A percentile compares a stretch with the other conserved stretches of the same genome.
Evolutionary conservation across 2,797 vertebrate species (phyloP).

Genomic region (Cyprinella venusta): DNA sequence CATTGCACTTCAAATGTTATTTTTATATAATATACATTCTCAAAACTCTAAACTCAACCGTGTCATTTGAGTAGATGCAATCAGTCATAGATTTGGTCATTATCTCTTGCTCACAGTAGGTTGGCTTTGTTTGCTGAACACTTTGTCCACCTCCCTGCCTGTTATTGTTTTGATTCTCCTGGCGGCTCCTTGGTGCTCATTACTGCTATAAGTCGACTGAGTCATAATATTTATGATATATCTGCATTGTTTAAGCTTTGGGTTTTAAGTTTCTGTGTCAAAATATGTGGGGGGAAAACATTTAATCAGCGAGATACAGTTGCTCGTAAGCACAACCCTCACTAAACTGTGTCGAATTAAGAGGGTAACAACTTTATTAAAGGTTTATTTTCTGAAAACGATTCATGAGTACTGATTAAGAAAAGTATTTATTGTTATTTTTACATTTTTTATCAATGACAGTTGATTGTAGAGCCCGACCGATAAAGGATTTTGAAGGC

Average conservation of each 20-base stretch:
- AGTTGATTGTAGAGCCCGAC: too few relatives aligned
- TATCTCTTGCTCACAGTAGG: conserved; percentile 10
- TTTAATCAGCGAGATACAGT: too few relatives aligned
- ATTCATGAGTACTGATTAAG: background rate
- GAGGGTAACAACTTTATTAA: background rate
- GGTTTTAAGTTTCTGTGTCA: background rate
- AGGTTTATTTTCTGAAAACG: background rate
- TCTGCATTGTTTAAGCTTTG: conserved; percentile 44
- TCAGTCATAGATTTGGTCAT: conserved; percentile 11
- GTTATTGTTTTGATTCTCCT: conserved; percentile 59
- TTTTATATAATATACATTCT: background rate
- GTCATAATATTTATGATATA: background rate
- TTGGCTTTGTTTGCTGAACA: conserved; percentile 60
- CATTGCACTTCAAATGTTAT: background rate
- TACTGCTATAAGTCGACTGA: conserved; percentile 45
- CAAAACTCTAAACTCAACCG: background rate
- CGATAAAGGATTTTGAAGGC: too few relatives aligned
- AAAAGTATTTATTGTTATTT: background rate
- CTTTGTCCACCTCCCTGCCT: conserved; percentile 55
- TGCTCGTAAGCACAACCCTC: background rate
- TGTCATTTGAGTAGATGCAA: background rate
- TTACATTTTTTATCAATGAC: too few relatives aligned
- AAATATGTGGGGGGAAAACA: background rate
- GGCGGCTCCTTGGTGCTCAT: conserved; percentile 37
- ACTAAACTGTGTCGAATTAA: background rate